phyloP scores from a whole-genome alignment of 2,113 vertebrate genomes.

The Grammomys surdaster region DNA sequence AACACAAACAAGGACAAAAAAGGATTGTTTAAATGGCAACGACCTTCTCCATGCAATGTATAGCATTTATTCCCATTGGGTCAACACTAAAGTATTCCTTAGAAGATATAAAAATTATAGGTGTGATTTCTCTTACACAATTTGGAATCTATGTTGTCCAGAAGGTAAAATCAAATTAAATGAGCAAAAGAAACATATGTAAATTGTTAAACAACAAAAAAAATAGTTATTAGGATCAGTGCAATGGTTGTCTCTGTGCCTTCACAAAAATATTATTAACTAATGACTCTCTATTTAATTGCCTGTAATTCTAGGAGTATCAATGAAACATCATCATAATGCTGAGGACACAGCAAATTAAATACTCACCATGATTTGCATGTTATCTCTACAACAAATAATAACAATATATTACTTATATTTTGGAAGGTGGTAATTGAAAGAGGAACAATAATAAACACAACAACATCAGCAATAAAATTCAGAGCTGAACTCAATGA shows the following conservation, averaged over 20 bases:
- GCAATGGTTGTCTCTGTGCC: neutral
- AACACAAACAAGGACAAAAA: neutral
- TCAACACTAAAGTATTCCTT: neutral
- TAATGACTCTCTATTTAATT: neutral
- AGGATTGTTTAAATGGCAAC: neutral
- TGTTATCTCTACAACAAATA: neutral
- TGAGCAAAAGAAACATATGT: neutral
- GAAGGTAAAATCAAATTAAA: neutral
- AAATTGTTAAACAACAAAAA: neutral
- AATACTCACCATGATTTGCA: neutral
- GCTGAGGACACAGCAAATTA: neutral
- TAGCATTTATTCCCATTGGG: neutral
- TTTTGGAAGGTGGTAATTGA: neutral
- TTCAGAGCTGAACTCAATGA: too few species aligned
- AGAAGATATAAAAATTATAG: neutral
- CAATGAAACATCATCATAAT: too few species aligned
- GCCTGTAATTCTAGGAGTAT: neutral
- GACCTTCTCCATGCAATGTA: too few species aligned
- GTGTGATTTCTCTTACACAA: neutral
- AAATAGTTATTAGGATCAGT: neutral
- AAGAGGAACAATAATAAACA: neutral
- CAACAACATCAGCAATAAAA: neutral
- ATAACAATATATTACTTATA: neutral
- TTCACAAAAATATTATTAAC: neutral
- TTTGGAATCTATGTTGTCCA: neutral